Base-by-base conservation (phyloP, 2,113 vertebrate genomes). In the Dasyurus viverrinus region DNA sequence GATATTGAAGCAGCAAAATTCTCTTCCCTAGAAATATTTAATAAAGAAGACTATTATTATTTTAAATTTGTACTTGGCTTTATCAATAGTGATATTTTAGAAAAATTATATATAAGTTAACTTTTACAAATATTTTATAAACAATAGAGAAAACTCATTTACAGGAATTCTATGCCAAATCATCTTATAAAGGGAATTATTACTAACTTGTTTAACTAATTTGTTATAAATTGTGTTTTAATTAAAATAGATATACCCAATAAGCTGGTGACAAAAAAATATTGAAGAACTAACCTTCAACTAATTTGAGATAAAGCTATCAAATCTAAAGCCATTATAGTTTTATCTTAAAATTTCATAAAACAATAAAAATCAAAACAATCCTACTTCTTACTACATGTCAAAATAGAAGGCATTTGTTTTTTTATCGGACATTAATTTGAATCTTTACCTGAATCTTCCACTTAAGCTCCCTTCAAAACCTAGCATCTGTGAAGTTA, bases 101-200 rank as follows among this genome's bases (percentile, higher is more conserved):
- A 50, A 89, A 93, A 55, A 84, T 16, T 52, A 11, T 0, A 27
- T 2, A 14, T 9, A 90, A 9, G 36, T 54, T 89, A 90, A n/a
- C 8, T 89, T 92, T 76, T 68, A 0, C 23, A 55, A 93, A 96
- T 90, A 47, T 54, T 76, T 92, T 60, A 94, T 55, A 68, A 60
- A 54, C 36, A 55, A 47, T 68, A 92, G 54, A 27, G 55, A 92
- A 53, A 92, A 50, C 42, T 50, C 68, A 89, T 9, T 95, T 60
- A 46, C 89, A 90, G 24, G 55, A 92, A 91, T 91, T 25, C n/a
- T 50, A 48, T 53, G 53, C 53, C 8, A 3, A 55, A 57, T 36
- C 36, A 46, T 92, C 11, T 53, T 94, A 60, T 2, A 55, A 94
- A 92, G 92, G 68, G 89, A 91, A 91, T 90, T 92, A 93, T 0